These are phyloP conservation scores for Epizoanthus illoricatus DNA, from an alignment of 92 coral and sea anemone species.

Conservation along the genomic window DNA sequence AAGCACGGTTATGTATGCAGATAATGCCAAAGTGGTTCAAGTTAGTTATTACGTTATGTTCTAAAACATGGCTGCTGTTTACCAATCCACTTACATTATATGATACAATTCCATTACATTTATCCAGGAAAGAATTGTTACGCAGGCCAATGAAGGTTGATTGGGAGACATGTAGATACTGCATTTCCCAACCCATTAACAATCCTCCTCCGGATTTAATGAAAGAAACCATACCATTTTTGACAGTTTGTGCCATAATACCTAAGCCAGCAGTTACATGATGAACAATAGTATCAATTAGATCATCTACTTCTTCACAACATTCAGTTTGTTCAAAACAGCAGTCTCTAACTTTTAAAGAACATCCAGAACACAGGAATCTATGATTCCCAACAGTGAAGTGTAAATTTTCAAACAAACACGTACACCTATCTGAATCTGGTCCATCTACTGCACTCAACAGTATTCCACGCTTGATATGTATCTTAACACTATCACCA, in stretches of 20 bases:
- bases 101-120: background rate
- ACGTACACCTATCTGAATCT: background rate
- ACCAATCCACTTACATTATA: background rate
- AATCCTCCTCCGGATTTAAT: background rate
- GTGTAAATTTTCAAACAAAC: constrained; percentile 4
- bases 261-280: background rate
- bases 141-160: background rate
- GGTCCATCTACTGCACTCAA: background rate
- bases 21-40: background rate
- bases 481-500: background rate
- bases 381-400: background rate
- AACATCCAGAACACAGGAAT: background rate
- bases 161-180: background rate
- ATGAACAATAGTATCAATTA: background rate
- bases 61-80: background rate
- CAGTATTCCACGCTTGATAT: background rate
- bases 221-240: too few species aligned
- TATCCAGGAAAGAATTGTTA: too few species aligned
- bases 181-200: background rate
- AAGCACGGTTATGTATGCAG: background rate
- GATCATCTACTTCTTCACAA: too few species aligned
- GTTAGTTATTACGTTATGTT: background rate
- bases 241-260: background rate
- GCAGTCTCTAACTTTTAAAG: background rate
- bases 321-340: background rate